These are phyloP conservation scores for Silurus aristotelis DNA, from an alignment of 2,797 vertebrate genomes.

Conservation along the genomic window DNA sequence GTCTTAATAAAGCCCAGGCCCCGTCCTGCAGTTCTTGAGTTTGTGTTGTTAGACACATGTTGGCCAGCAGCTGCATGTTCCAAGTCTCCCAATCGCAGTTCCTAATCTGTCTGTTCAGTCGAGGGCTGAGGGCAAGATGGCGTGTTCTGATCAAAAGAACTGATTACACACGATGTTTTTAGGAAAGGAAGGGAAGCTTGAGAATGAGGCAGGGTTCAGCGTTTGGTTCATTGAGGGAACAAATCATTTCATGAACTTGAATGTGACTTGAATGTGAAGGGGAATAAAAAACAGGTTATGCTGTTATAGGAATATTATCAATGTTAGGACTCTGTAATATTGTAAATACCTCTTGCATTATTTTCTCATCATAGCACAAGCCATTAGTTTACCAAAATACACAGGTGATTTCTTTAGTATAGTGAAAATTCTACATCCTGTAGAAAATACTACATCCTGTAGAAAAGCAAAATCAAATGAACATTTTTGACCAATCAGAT, in stretches of 20 bases:
- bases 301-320: not conserved
- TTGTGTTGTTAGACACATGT: constrained; percentile 7
- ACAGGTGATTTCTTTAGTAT: too few species aligned
- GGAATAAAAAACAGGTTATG: not conserved
- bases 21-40: not conserved
- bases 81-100: constrained; percentile 40
- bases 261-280: not conserved
- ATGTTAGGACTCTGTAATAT: not conserved
- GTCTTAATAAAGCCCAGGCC: constrained; percentile 5
- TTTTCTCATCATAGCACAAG: not conserved
- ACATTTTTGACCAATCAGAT: not conserved
- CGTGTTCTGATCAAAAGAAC: constrained; percentile 13
- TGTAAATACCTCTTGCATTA: not conserved
- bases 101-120: constrained; percentile 30
- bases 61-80: constrained; percentile 17
- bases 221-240: not conserved
- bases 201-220: not conserved
- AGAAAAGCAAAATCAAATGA: not conserved
- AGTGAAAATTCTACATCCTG: not conserved
- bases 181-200: constrained; percentile 20
- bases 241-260: not conserved
- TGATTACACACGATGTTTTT: constrained; percentile 14
- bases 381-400: not conserved
- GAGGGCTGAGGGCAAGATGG: constrained; percentile 11
- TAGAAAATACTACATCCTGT: too few species aligned